Conservation (phyloP, 2,888 invertebrate genomes). For the Camponotus fellah region DNA sequence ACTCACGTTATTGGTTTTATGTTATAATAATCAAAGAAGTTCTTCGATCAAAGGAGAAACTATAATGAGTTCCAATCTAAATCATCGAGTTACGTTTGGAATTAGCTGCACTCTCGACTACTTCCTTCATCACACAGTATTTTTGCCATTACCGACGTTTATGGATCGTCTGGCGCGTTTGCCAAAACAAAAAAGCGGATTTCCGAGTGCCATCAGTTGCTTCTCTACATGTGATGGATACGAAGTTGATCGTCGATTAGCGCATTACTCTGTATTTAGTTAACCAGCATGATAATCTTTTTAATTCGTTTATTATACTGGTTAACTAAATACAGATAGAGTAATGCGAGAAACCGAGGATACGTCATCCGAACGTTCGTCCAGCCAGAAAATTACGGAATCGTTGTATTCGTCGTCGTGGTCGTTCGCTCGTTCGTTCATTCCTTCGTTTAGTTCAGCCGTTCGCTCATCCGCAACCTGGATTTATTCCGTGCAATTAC, state of each 20-base stretch:
- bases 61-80: constrained; percentile 11
- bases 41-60: not conserved
- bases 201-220: constrained; percentile 1
- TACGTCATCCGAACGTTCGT: constrained; percentile 67
- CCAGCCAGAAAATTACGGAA: constrained; percentile 73
- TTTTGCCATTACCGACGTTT: constrained; percentile 35
- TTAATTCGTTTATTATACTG: constrained; percentile 57
- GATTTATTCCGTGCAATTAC: constrained; percentile 83
- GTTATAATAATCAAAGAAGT: constrained; percentile 18
- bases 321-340: constrained; percentile 50
- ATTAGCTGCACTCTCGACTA: constrained; percentile 21
- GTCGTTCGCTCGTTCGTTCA: constrained; percentile 55
- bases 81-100: not conserved
- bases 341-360: constrained; percentile 38
- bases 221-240: constrained; percentile 46
- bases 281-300: constrained; percentile 70
- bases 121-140: not conserved
- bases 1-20: not conserved
- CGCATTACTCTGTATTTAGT: constrained; percentile 50
- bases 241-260: constrained; percentile 67
- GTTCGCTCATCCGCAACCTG: constrained; percentile 55
- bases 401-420: constrained; percentile 52
- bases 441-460: constrained; percentile 17
- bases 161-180: constrained; percentile 35
- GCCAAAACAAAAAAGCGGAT: constrained; percentile 38